Evolutionary conservation across 2,888 invertebrate genomes (phyloP).

Genomic region (Cheilosia variabilis): DNA sequence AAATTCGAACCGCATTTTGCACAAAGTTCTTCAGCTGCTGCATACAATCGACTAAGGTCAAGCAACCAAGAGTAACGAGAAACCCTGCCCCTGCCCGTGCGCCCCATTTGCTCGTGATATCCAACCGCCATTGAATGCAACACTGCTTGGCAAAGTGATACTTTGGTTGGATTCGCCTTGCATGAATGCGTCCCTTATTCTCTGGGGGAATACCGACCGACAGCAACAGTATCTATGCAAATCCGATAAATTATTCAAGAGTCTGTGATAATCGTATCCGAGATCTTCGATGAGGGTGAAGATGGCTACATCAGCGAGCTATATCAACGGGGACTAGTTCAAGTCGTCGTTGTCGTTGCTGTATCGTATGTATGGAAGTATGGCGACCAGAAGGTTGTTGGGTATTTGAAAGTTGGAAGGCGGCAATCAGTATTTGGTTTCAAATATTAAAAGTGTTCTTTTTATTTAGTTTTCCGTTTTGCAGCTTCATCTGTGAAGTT

Average conservation of each 20-base stretch:
- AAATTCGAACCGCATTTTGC: conserved; percentile 11
- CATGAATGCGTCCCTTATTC: conserved; percentile 27
- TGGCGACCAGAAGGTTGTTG: background rate
- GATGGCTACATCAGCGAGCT: conserved; percentile 27
- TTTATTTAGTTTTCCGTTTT: background rate
- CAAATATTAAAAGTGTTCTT: background rate
- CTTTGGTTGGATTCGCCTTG: conserved; percentile 37
- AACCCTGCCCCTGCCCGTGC: background rate
- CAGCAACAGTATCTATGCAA: conserved; percentile 48
- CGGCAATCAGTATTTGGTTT: background rate
- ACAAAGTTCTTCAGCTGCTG: conserved; percentile 3
- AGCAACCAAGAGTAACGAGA: conserved; percentile 41
- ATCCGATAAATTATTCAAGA: conserved; percentile 73
- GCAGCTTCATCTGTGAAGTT: conserved; percentile 38
- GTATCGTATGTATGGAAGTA: background rate
- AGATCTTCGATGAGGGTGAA: conserved; percentile 44
- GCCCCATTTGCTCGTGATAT: background rate
- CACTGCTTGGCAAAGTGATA: conserved; percentile 60
- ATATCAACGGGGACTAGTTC: background rate
- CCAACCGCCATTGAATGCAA: conserved; percentile 46
- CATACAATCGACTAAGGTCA: conserved; percentile 34
- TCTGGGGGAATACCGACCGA: background rate
- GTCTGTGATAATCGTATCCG: conserved; percentile 60
- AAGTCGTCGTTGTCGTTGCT: background rate
- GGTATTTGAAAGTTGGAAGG: background rate